Evolutionary conservation across 2,888 invertebrate species (phyloP), one percentile per base, ranked within the genome.

Genomic region (Clepsis dumicolana): DNA sequence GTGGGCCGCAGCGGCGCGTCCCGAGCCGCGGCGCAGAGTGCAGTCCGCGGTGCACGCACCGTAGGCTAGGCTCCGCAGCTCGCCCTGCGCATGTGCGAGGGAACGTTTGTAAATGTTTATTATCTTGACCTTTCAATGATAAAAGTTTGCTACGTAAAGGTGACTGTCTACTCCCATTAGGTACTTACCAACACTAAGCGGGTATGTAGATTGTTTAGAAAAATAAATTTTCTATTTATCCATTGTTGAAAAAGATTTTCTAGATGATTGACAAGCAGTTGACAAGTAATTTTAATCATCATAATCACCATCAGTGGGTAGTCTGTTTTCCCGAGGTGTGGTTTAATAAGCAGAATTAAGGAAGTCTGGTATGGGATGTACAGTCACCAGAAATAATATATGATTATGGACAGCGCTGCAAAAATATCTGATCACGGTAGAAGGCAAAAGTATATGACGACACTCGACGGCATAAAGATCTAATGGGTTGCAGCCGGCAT

Each of bases 51-150:
- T 75, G 70, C 72, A 70, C 66, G 71, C 61, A 60, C 66, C 63
- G 61, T 52, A 57, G 27, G 54, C 57, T 48, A 53, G 50, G 25
- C 29, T 50, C 72, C 70, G 70, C 65, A 27, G 32, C 52, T 38
- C 65, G 68, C 54, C 57, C 44, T 61, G 64, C 62, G 72, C 69
- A 66, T 70, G 71, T 70, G 64, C 70, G 72, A 75, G 72, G 73
- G 75, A 84, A 85, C 90, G 87, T 91, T 91, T 87, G 85, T 86
- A 86, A 87, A 88, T 86, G 59, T 38, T 64, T 53, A 68, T 59
- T 68, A 56, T 65, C 52, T 53, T 75, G 75, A 80, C 80, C 74
- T 77, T 77, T 75, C 72, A 70, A 77, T 70, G 70, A 74, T 71
- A 18, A 61, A 54, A 63, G 62, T 67, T 50, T 56, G 35, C 61